Base-by-base conservation (phyloP, 2,797 vertebrate species). In the Characodon lateralis region DNA sequence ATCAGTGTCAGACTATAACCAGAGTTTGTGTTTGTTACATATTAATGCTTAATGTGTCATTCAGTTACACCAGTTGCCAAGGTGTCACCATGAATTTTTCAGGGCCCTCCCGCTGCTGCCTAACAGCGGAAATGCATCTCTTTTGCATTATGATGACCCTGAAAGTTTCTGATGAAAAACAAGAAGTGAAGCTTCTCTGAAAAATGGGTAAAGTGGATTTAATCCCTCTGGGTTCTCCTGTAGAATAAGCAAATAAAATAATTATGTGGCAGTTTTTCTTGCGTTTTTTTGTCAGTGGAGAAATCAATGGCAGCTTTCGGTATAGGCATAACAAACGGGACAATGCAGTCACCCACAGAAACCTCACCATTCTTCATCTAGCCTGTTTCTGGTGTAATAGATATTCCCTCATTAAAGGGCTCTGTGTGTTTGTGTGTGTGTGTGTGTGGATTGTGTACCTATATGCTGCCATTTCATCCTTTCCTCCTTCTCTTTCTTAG, bases 211-310 rank as follows among this genome's bases (percentile, higher is more conserved):
- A 71, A 80, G 73, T 80, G 46, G 75, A 26, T 74, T 56, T 0
- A 1, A 6, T 28, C 35, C 50, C 61, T 53, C 16, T 24, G 4
- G n/a, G 41, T 88, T 85, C 78, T 78, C 72, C 86, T 79, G 73
- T 68, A 77, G 81, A 92, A 91, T 91, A 91, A 92, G 91, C 90
- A 93, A 89, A 92, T 93, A 78, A 87, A 94, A 93, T 93, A 90
- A 93, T 94, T 92, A 92, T 83, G 83, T 87, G 75, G 81, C 76
- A n/a, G 39, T 83, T 86, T 89, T 56, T 70, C 28, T 53, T 20
- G 20, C 22, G 35, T 43, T 61, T 22, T 72, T 65, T 81, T 90
- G 83, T 76, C 69, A 71, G 76, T 88, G 74, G 31, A 78, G 76
- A 92, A 94, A 93, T 94, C 91, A 78, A 94, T 94, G 75, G 83